Evolutionary conservation across 2,888 invertebrate species (phyloP).

Genomic region (Leptopilina myrica): DNA sequence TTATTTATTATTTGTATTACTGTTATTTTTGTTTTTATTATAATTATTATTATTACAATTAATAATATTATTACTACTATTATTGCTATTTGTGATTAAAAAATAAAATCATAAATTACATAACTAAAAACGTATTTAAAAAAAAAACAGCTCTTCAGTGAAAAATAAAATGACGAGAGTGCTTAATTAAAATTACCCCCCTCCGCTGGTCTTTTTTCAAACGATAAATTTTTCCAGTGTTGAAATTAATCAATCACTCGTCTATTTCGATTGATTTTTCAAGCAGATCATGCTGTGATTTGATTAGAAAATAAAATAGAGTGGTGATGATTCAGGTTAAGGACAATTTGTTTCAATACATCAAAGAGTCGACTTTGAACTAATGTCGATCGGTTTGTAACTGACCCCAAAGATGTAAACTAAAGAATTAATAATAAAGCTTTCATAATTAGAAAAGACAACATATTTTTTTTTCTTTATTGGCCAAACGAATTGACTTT

Average conservation of each 20-base stretch:
- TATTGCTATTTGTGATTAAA: too few relatives aligned
- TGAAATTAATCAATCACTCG: background rate
- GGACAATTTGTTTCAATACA: conserved; percentile 33
- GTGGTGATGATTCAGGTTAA: conserved; percentile 34
- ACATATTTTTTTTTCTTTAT: background rate
- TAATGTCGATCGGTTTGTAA: conserved; percentile 4
- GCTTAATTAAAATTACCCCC: too few relatives aligned
- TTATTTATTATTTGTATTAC: too few relatives aligned
- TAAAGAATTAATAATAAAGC: background rate
- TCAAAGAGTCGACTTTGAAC: conserved; percentile 36
- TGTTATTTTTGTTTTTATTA: too few relatives aligned
- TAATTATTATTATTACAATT: too few relatives aligned
- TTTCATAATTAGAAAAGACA: conserved; percentile 14
- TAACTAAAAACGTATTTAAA: too few relatives aligned
- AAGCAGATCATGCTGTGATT: conserved; percentile 13
- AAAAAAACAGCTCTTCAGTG: too few relatives aligned
- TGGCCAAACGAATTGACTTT: too few relatives aligned
- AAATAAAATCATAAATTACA: too few relatives aligned
- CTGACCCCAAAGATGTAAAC: background rate
- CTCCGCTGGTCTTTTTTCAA: too few relatives aligned
- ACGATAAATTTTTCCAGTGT: background rate
- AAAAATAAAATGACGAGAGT: too few relatives aligned
- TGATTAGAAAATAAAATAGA: conserved; percentile 32
- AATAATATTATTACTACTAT: too few relatives aligned
- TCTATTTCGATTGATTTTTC: conserved; percentile 10